Conservation (phyloP, 2,113 vertebrate genomes). For the Mus pahari region DNA sequence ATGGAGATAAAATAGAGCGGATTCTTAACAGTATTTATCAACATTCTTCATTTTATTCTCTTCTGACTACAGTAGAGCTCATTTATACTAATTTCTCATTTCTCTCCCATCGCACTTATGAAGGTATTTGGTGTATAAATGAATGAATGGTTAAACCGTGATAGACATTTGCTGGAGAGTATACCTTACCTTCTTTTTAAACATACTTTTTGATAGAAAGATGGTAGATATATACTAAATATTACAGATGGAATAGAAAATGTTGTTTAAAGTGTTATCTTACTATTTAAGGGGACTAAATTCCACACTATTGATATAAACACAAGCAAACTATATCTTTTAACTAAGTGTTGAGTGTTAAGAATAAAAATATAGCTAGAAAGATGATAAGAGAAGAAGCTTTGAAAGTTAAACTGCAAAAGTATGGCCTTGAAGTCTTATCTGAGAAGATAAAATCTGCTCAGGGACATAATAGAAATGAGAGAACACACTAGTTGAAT, state of each 20-base stretch:
- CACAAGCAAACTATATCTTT: neutral
- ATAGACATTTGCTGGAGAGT: neutral
- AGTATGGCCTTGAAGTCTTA: neutral
- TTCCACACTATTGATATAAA: neutral
- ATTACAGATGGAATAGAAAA: neutral
- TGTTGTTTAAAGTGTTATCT: neutral
- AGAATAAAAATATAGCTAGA: neutral
- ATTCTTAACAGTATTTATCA: neutral
- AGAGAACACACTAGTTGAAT: neutral
- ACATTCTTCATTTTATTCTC: neutral
- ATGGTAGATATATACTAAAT: neutral
- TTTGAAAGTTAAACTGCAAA: neutral
- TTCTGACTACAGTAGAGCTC: neutral
- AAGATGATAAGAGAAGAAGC: neutral
- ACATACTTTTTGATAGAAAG: too few species aligned
- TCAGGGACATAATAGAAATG: neutral
- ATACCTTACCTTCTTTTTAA: neutral
- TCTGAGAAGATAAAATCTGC: neutral
- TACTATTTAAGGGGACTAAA: neutral
- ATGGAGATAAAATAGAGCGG: neutral
- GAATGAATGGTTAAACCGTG: neutral
- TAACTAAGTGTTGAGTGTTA: neutral
- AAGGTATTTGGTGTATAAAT: neutral
- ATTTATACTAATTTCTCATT: neutral
- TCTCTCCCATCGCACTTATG: neutral